Percentiles rank a stretch among this genome's conserved stretches.
Evolutionary conservation across 2,113 vertebrate genomes (phyloP).

Genomic region (Menidia beryllina): DNA sequence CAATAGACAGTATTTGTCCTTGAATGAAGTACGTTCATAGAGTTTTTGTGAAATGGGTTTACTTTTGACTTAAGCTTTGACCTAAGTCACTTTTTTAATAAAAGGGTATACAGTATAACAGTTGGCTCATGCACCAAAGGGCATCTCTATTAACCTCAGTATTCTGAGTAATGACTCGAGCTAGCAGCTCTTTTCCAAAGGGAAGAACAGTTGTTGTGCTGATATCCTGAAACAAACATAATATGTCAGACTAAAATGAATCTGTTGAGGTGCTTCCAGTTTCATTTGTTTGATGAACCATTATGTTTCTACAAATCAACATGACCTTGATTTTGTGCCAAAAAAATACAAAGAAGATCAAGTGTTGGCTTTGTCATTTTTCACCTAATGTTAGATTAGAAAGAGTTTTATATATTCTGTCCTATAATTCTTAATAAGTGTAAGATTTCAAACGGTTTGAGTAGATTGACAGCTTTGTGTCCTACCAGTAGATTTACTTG

Average conservation of each 20-base stretch:
- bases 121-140: slow-evolving; percentile 30
- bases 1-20: slow-evolving; percentile 29
- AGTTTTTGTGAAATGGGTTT: slow-evolving; percentile 3
- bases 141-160: slow-evolving; percentile 44
- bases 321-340: background rate
- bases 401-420: slow-evolving; percentile 3
- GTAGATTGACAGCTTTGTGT: slow-evolving; percentile 48
- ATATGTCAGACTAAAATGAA: background rate
- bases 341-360: slow-evolving; percentile 1
- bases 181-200: too few species aligned
- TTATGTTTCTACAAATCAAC: slow-evolving; percentile 12
- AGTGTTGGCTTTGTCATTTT: background rate
- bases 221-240: background rate
- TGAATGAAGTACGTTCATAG: background rate
- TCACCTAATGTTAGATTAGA: background rate
- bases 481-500: slow-evolving; percentile 39
- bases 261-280: slow-evolving; percentile 6
- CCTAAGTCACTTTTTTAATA: slow-evolving; percentile 23
- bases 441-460: slow-evolving; percentile 28
- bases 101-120: slow-evolving; percentile 7
- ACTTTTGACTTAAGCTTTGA: slow-evolving; percentile 34
- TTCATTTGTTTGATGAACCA: slow-evolving; percentile 7
- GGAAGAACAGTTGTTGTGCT: too few species aligned
- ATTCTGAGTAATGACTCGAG: slow-evolving; percentile 40
- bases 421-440: background rate